Conservation (phyloP, 2,113 vertebrate genomes). For the Chaetura pelagica region DNA sequence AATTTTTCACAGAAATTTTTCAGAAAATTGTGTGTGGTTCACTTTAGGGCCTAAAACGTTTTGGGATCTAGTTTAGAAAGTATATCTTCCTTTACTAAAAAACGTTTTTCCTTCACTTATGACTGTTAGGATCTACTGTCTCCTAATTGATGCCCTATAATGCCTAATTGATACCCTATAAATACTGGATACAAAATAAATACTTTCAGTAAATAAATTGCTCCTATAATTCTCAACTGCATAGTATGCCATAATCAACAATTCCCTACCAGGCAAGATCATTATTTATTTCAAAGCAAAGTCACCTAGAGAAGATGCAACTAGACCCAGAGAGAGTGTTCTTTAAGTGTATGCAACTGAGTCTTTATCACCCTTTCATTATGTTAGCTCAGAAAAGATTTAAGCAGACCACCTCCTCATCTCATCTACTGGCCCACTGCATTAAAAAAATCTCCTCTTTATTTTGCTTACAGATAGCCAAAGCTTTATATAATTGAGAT, state of each 20-base stretch:
- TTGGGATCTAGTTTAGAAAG: background rate
- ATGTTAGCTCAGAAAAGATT: background rate
- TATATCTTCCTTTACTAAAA: background rate
- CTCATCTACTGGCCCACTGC: background rate
- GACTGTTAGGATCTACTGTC: background rate
- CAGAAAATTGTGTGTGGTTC: rapidly evolving
- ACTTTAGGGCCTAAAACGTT: background rate
- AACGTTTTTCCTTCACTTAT: background rate
- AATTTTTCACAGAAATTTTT: background rate
- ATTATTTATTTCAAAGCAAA: background rate
- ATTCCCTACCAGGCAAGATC: background rate
- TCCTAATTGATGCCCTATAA: background rate
- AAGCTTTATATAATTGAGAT: background rate
- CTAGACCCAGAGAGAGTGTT: background rate
- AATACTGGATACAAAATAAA: background rate
- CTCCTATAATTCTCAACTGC: background rate
- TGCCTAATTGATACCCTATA: too few species aligned
- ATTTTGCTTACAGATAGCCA: background rate
- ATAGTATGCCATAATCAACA: background rate
- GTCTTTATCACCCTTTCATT: background rate
- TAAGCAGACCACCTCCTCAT: background rate
- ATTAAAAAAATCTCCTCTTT: background rate
- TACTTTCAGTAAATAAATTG: background rate
- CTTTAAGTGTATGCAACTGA: background rate
- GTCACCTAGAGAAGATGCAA: background rate